A percentile compares a stretch with the other conserved stretches of the same genome.
phyloP scores from a whole-genome alignment of 2,888 invertebrate genomes.

The Hirtodrosophila alboralis region DNA sequence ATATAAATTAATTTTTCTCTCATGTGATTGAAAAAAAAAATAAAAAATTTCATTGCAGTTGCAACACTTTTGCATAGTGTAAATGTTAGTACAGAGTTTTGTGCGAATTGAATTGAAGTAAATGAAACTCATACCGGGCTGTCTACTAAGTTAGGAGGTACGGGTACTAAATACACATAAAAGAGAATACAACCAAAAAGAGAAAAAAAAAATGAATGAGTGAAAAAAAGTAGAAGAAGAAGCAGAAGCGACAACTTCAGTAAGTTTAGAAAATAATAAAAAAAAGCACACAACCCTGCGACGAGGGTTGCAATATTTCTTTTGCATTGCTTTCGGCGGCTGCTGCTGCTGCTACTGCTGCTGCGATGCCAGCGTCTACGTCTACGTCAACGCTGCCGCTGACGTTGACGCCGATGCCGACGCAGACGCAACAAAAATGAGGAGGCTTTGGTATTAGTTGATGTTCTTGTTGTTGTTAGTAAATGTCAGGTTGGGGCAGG shows the following conservation, averaged over 20 bases:
- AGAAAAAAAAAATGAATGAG: conserved; percentile 9
- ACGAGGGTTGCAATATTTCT: conserved; percentile 82
- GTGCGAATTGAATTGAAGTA: conserved; percentile 69
- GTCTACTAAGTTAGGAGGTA: conserved; percentile 45
- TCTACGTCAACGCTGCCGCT: conserved; percentile 6
- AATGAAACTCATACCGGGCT: conserved; percentile 80
- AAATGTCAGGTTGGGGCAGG: conserved; percentile 51
- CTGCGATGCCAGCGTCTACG: conserved; percentile 23
- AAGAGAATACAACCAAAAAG: too few relatives aligned
- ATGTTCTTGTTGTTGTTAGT: conserved; percentile 82
- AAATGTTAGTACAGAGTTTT: conserved; percentile 60
- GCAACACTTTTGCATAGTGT: conserved; percentile 17
- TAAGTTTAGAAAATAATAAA: conserved; percentile 68
- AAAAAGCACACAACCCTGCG: conserved; percentile 60
- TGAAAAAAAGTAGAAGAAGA: conserved; percentile 22
- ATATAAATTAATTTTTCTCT: too few relatives aligned
- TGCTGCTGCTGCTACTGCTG: conserved; percentile 32
- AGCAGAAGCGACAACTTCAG: conserved; percentile 37
- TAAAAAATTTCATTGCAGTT: too few relatives aligned
- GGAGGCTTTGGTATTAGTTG: conserved; percentile 58
- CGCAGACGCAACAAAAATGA: conserved; percentile 37
- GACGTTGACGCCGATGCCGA: conserved; percentile 20
- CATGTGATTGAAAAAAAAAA: too few relatives aligned
- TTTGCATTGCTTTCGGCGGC: conserved; percentile 61
- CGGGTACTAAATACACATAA: conserved; percentile 32